A percentile compares a stretch with the other conserved stretches of the same genome.
phyloP scores from a whole-genome alignment of 2,113 vertebrate genomes.

The Antigone vipio region DNA sequence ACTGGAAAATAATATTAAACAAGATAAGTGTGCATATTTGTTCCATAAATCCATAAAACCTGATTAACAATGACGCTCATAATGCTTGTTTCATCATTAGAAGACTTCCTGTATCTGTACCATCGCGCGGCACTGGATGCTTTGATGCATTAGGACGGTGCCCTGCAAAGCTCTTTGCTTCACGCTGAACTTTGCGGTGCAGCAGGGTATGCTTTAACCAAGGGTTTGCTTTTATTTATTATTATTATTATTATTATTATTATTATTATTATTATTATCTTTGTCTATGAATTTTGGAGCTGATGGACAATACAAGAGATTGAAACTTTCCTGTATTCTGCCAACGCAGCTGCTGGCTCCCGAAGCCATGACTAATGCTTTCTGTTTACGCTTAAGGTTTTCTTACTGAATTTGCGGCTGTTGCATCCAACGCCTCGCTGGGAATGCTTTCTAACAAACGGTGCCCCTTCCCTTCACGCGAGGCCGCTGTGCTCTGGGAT shows the following conservation, averaged over 20 bases:
- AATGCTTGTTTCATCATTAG: not conserved
- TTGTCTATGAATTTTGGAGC: not conserved
- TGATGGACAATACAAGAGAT: not conserved
- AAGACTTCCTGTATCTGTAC: not conserved
- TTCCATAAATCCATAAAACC: conserved; percentile 38
- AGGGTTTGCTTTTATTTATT: not conserved
- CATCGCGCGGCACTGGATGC: not conserved
- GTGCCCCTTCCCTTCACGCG: rapidly evolving
- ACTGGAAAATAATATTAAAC: conserved; percentile 48
- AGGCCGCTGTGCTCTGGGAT: not conserved
- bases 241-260: too few species aligned
- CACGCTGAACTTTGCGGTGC: not conserved
- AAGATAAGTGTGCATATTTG: conserved; percentile 24
- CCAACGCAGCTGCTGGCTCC: not conserved
- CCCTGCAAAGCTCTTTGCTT: not conserved
- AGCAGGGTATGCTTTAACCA: not conserved
- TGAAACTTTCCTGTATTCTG: not conserved
- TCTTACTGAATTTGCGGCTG: not conserved
- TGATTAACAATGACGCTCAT: conserved; percentile 8
- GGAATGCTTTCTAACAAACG: not conserved
- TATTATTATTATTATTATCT: not conserved
- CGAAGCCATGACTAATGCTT: not conserved
- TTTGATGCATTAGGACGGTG: not conserved
- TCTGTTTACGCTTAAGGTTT: not conserved
- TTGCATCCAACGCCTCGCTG: not conserved